Conservation (phyloP, 2,797 vertebrate genomes). For the Danio jaintianensis region DNA sequence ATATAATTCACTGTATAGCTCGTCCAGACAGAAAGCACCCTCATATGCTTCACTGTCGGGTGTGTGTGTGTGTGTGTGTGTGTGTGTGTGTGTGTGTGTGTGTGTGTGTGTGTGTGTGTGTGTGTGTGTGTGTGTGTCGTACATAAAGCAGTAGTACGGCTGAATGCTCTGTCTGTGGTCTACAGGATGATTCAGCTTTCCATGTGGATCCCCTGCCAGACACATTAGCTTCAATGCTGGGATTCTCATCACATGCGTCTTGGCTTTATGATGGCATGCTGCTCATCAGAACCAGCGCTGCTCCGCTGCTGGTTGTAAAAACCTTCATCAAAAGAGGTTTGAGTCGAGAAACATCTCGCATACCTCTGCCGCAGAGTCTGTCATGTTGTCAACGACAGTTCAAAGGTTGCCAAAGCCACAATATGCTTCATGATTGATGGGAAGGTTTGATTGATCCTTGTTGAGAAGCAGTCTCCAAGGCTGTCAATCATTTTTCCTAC, state of each 20-base stretch:
- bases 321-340: slow-evolving; percentile 41
- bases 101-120: background rate
- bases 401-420: slow-evolving; percentile 29
- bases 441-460: slow-evolving; percentile 21
- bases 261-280: slow-evolving; percentile 66
- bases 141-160: slow-evolving; percentile 41
- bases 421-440: slow-evolving; percentile 9
- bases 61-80: too few species aligned
- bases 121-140: background rate
- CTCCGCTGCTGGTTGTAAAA: slow-evolving; percentile 37
- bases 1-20: slow-evolving; percentile 1
- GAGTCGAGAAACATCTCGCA: slow-evolving; percentile 39
- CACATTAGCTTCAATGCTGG: slow-evolving; percentile 71
- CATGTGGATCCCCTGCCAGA: slow-evolving; percentile 70
- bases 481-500: slow-evolving; percentile 15
- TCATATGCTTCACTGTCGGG: slow-evolving; percentile 36
- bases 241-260: slow-evolving; percentile 72
- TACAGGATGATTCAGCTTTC: slow-evolving; percentile 65
- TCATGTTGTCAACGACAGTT: slow-evolving; percentile 25
- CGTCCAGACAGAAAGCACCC: slow-evolving; percentile 4
- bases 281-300: slow-evolving; percentile 55
- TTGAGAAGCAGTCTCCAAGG: slow-evolving; percentile 20
- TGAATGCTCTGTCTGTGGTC: slow-evolving; percentile 58
- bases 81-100: slow-evolving; percentile 3
- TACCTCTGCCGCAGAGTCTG: slow-evolving; percentile 33